These are phyloP conservation scores for Sarcophaga peregrina DNA, from an alignment of 1,140 invertebrate genomes.

Conservation along the genomic window DNA sequence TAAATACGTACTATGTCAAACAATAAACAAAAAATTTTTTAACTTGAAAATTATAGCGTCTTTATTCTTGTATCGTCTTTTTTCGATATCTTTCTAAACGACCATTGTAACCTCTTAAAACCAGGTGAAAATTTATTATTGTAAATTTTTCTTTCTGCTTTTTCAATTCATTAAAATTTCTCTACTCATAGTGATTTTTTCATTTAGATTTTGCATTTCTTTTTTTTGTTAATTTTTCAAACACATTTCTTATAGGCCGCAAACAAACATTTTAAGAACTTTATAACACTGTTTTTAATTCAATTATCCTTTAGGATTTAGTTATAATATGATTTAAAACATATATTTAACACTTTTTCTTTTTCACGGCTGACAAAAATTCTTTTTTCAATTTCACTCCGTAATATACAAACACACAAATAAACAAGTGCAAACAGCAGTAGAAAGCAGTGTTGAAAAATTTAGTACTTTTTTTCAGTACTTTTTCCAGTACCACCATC, in stretches of 20 bases:
- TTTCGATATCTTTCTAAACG: neutral
- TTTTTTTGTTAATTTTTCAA: too few species aligned
- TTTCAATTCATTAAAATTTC: constrained; percentile 25
- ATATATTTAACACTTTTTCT: neutral
- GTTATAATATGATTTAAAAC: too few species aligned
- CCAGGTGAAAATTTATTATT: constrained; percentile 5
- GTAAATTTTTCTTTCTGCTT: neutral
- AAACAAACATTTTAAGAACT: too few species aligned
- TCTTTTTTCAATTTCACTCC: neutral
- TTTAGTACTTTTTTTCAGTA: too few species aligned
- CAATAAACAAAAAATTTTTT: neutral
- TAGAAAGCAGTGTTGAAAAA: too few species aligned
- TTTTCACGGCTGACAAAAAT: neutral
- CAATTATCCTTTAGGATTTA: too few species aligned
- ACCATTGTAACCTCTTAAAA: neutral
- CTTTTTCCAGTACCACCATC: too few species aligned
- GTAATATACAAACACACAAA: constrained; percentile 18
- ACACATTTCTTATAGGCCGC: too few species aligned
- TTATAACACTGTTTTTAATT: too few species aligned
- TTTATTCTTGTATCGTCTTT: neutral
- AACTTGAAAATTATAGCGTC: neutral
- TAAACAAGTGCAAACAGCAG: neutral
- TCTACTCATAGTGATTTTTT: neutral
- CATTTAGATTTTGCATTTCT: neutral
- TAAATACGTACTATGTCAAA: neutral